Base-by-base conservation (phyloP, 2,797 vertebrate species). In the Huso huso region DNA sequence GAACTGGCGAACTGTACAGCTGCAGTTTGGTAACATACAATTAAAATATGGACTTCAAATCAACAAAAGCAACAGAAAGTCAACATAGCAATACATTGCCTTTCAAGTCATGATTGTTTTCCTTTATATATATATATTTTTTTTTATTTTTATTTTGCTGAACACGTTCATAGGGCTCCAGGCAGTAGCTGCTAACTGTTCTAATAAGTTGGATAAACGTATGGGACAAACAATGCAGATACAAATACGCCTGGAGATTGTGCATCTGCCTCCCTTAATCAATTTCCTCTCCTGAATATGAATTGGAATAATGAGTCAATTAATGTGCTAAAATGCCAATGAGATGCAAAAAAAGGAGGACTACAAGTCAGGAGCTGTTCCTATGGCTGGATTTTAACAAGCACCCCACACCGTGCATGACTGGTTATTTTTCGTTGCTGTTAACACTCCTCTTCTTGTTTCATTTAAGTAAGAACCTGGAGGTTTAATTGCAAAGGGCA, bases 291-390 rank as follows among this genome's bases (percentile, higher is more conserved):
- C 83, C 84, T 78, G 86, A 87, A 90, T 88, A 86, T 82, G 83
- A 91, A 91, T 90, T 83, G 82, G 84, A 89, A 92, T 94, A 94
- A 96, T 93, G 91, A 95, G 92, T 96, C 90, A 93, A 95, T 94
- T 95, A 94, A 90, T 79, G 88, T 90, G 84, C 89, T 91, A 88
- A 93, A 93, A 90, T 88, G 88, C 84, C 87, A 90, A 87, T 84
- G 92, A 92, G 90, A 90, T 92, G 90, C 85, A 88, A 78, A 63
- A 73, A 73, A 83, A 81, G 75, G 75, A 77, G 73, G 79, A 66
- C 76, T 71, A 78, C 64, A 50, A 71, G 82, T 81, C 10, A 52
- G 82, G 79, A 87, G 78, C 80, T 49, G 74, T 84, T 88, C 80
- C 86, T 83, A 68, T 6, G 50, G 82, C 79, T 85, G 81, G 75